A percentile compares a stretch with the other conserved stretches of the same genome.
These are phyloP conservation scores for Loxodonta africana DNA, from an alignment of 2,113 vertebrate species.

Conservation along the genomic window DNA sequence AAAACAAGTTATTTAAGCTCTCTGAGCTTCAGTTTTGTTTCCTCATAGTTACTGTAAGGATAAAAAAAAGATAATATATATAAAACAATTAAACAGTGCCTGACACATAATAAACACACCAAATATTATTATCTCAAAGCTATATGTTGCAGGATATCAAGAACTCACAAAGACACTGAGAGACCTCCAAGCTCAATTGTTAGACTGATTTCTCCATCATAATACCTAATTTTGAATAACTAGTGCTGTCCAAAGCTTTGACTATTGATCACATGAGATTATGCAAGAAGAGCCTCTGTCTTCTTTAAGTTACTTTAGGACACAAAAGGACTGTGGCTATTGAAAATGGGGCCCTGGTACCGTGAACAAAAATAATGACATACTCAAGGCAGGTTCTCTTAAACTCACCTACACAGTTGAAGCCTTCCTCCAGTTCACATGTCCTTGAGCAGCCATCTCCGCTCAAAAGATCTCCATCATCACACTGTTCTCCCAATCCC, in stretches of 20 bases:
- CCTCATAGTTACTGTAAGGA: not conserved
- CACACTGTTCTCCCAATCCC: slow-evolving; percentile 93
- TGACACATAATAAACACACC: not conserved
- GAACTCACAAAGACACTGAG: not conserved
- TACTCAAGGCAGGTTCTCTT: too few relatives aligned
- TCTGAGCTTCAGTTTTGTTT: not conserved
- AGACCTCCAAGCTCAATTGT: not conserved
- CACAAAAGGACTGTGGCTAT: not conserved
- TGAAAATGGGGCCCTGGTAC: not conserved
- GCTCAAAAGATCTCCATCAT: slow-evolving; percentile 94
- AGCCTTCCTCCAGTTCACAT: slow-evolving; percentile 93
- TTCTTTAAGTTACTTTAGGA: not conserved
- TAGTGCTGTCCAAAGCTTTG: not conserved
- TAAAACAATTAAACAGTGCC: not conserved
- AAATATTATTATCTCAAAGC: not conserved
- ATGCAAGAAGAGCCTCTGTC: not conserved
- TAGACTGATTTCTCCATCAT: not conserved
- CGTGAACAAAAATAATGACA: not conserved
- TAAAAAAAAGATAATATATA: not conserved
- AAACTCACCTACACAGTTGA: slow-evolving; percentile 94
- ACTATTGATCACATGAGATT: not conserved
- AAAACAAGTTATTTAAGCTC: not conserved
- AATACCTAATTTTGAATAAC: not conserved
- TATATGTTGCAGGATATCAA: not conserved
- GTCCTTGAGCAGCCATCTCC: slow-evolving; percentile 96